phyloP scores from a whole-genome alignment of 2,797 vertebrate species.

The Toxotes lorentzi region DNA sequence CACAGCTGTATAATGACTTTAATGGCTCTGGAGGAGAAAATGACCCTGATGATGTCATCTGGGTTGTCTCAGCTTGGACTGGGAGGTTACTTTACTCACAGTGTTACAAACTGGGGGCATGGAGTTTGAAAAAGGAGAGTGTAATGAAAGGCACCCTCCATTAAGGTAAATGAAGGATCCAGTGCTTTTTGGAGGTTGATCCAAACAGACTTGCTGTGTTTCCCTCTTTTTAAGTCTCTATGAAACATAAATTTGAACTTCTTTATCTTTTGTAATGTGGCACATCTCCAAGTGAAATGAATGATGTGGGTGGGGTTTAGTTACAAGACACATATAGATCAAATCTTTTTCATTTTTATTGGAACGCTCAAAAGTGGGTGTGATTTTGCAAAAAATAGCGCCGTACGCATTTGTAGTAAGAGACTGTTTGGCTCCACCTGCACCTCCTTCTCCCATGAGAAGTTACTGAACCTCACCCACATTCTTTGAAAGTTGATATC shows the following conservation, averaged over 20 bases:
- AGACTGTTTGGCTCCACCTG: not conserved
- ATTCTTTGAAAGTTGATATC: not conserved
- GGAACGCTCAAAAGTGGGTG: not conserved
- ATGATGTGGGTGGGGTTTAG: not conserved
- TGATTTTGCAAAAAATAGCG: too few relatives aligned
- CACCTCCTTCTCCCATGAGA: not conserved
- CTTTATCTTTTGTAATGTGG: not conserved
- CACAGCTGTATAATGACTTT: not conserved
- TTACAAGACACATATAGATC: not conserved
- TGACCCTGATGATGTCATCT: constrained; percentile 8
- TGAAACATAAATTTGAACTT: not conserved
- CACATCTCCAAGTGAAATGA: not conserved
- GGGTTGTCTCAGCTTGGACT: not conserved
- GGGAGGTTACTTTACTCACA: not conserved
- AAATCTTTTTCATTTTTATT: not conserved
- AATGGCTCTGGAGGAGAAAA: not conserved
- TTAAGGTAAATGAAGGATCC: constrained; percentile 1
- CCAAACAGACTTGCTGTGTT: not conserved
- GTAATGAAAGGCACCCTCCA: not conserved
- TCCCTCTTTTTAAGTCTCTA: not conserved
- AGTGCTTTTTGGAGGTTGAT: not conserved
- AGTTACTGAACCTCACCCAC: not conserved
- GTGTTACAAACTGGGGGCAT: not conserved
- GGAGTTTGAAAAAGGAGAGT: not conserved
- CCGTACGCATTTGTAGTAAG: not conserved